phyloP scores from a whole-genome alignment of 2,797 vertebrate genomes.

The Merluccius polli region DNA sequence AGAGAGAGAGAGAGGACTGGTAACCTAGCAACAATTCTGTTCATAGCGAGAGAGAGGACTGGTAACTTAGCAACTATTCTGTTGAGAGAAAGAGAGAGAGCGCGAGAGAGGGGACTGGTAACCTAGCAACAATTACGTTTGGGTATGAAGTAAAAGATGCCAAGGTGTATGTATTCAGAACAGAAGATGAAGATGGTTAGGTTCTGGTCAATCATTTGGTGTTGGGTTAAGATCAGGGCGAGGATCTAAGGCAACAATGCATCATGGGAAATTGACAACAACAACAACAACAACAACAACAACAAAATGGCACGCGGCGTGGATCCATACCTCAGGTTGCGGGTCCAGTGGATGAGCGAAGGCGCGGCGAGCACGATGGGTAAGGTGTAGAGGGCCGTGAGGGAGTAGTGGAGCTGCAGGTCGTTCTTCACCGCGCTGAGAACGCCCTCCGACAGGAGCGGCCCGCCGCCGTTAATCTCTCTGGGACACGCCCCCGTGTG shows the following conservation, averaged over 20 bases:
- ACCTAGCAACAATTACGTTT: background rate
- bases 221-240: background rate
- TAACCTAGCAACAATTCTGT: background rate
- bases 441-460: constrained; percentile 56
- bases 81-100: too few species aligned
- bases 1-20: background rate
- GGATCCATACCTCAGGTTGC: constrained; percentile 87
- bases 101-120: background rate
- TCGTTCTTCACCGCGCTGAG: constrained; percentile 74
- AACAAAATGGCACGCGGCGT: background rate
- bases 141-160: too few species aligned
- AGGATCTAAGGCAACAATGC: background rate
- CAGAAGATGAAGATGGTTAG: too few species aligned
- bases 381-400: constrained; percentile 78
- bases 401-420: constrained; percentile 81
- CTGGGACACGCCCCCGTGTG: constrained; percentile 27
- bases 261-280: background rate
- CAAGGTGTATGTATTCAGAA: too few species aligned
- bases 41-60: background rate
- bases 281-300: background rate
- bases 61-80: too few species aligned
- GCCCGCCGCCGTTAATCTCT: constrained; percentile 43
- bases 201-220: too few species aligned
- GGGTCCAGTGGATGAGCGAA: constrained; percentile 87
- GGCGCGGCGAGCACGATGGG: constrained; percentile 81